Conservation (phyloP, 1,140 invertebrate genomes). For the Drosophila aff. region DNA sequence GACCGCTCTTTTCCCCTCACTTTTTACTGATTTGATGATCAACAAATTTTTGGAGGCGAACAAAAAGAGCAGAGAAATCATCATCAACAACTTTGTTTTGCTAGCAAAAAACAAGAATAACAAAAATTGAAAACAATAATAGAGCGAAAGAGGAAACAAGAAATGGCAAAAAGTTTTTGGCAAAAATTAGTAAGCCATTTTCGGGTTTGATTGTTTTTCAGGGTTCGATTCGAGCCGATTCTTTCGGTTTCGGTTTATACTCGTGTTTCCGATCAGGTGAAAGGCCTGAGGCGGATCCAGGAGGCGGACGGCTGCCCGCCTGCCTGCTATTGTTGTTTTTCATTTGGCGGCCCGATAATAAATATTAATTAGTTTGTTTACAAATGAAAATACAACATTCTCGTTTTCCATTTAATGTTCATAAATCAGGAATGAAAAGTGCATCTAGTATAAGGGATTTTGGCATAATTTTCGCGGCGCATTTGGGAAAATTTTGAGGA, state of each 20-base stretch:
- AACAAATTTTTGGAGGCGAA: slow-evolving; percentile 19
- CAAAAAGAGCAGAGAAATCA: slow-evolving; percentile 18
- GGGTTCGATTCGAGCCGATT: slow-evolving; percentile 43
- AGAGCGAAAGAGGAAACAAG: slow-evolving; percentile 7
- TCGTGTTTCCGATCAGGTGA: slow-evolving; percentile 32
- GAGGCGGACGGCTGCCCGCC: background rate
- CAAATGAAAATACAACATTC: slow-evolving; percentile 65
- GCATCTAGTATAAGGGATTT: slow-evolving; percentile 68
- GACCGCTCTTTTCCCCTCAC: background rate
- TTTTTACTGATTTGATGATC: slow-evolving; percentile 34
- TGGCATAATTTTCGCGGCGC: slow-evolving; percentile 42
- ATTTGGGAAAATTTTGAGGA: slow-evolving; percentile 33
- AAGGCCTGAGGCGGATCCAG: slow-evolving; percentile 32
- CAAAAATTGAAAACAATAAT: slow-evolving; percentile 30
- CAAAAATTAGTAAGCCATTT: slow-evolving; percentile 44
- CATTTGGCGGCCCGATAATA: slow-evolving; percentile 52
- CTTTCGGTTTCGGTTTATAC: slow-evolving; percentile 8
- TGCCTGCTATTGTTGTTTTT: slow-evolving; percentile 39
- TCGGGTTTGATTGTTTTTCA: slow-evolving; percentile 30
- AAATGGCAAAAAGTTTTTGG: slow-evolving; percentile 41
- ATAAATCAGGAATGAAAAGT: slow-evolving; percentile 57
- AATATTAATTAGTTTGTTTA: slow-evolving; percentile 81
- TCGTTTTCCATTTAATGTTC: slow-evolving; percentile 59
- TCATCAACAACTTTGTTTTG: slow-evolving; percentile 53
- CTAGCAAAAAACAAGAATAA: slow-evolving; percentile 16